Base-by-base conservation (phyloP, 2,888 invertebrate species). In the Argynnis bischoffii region DNA sequence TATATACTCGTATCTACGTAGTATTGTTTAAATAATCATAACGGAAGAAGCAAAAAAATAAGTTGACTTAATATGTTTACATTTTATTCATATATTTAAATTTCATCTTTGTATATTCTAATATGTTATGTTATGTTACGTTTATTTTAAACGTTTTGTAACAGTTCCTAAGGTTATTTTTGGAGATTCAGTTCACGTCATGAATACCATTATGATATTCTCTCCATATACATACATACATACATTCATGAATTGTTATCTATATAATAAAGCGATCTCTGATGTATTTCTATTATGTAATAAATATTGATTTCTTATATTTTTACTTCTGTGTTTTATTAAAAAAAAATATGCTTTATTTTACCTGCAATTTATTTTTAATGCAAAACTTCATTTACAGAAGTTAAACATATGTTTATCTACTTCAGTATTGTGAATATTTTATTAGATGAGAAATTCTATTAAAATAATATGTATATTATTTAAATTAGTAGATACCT, bases 291-390 rank as follows among this genome's bases (percentile, higher is more conserved):
- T 59, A 41, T 14, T 14, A 5, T 14, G 54, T 35, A 64, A 57
- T 64, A 68, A 64, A 64, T 41, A 60, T 31, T 56, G 51, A 57
- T 69, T 67, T 66, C 61, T 56, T 70, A 67, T 70, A 61, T 68
- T 26, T 26, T 26, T 26, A 48, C 57, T 14, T 66, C 66, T 54
- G 41, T 50, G 47, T 65, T 50, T 64, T 35, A 54, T 61, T 59
- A 4, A 26, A n/a, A n/a, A n/a, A n/a, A n/a, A n/a, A n/a, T 26
- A 47, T 61, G 16, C 1, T 6, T 16, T 35, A 14, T 51, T 26
- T 5, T 35, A 15, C 15, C 26, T 47, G 11, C 11, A 31, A 35
- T 31, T 35, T 8, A 8, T 31, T 35, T 6, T n/a, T n/a, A n/a
- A n/a, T n/a, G 6, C 6, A 35, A 6, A 35, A 6, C 35, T 35